Evolutionary conservation across 1,140 invertebrate species (phyloP).

Genomic region (Drosophila setifemur): DNA sequence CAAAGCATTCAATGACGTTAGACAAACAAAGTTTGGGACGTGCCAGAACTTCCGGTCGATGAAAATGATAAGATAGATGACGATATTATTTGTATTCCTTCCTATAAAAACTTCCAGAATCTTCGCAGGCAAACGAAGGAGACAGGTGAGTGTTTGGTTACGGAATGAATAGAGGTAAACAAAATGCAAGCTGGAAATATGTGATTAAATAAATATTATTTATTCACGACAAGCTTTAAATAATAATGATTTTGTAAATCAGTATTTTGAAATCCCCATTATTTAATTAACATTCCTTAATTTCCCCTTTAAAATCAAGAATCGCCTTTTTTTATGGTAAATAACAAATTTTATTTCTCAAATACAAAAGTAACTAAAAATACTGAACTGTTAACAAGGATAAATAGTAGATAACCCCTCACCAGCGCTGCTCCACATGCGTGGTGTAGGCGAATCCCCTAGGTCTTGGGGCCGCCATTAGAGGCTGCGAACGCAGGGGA

Average conservation of each 20-base stretch:
- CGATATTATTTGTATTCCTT: constrained; percentile 17
- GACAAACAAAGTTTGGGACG: constrained; percentile 37
- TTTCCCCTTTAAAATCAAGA: no score
- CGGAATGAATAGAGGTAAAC: no score
- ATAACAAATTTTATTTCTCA: constrained; percentile 21
- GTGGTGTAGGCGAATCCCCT: constrained; percentile 54
- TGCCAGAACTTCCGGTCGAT: constrained; percentile 36
- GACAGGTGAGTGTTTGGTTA: no score
- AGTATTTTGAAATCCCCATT: no score
- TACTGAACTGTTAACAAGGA: constrained; percentile 41
- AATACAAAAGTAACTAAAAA: constrained; percentile 23
- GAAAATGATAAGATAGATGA: constrained; percentile 18
- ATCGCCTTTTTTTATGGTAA: not conserved
- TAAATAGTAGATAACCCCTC: not conserved
- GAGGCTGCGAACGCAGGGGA: constrained; percentile 56
- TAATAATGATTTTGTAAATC: no score
- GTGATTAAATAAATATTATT: no score
- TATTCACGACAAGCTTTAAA: no score
- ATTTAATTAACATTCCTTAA: no score
- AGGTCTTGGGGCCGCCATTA: constrained; percentile 25
- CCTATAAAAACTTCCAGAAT: not conserved
- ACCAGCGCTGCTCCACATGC: constrained; percentile 66
- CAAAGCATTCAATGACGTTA: constrained; percentile 43
- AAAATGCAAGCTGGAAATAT: no score
- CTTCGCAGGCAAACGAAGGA: no score